phyloP scores from a whole-genome alignment of 2,888 invertebrate genomes.

The Bhutanitis thaidina region DNA sequence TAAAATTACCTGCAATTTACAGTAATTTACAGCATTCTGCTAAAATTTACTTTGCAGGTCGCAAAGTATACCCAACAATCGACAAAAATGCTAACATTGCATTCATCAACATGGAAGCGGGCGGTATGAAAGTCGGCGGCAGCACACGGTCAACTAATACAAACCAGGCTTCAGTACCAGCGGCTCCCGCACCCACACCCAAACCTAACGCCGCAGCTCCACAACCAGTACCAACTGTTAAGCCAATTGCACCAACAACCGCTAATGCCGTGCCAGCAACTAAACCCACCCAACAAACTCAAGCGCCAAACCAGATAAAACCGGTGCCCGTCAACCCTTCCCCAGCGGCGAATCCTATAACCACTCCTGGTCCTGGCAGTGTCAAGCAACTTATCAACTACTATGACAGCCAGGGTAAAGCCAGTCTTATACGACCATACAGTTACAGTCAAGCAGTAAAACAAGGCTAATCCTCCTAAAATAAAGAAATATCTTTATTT shows the following conservation, averaged over 20 bases:
- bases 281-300: slow-evolving; percentile 26
- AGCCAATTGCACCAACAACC: slow-evolving; percentile 25
- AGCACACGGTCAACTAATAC: slow-evolving; percentile 23
- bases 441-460: slow-evolving; percentile 71
- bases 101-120: slow-evolving; percentile 70
- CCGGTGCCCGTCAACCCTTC: slow-evolving; percentile 53
- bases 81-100: slow-evolving; percentile 68
- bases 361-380: slow-evolving; percentile 65
- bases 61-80: slow-evolving; percentile 47
- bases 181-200: slow-evolving; percentile 22
- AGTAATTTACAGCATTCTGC: too few relatives aligned
- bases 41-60: slow-evolving; percentile 42
- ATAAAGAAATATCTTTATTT: too few relatives aligned
- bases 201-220: slow-evolving; percentile 28
- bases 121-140: slow-evolving; percentile 34
- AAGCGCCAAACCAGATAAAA: slow-evolving; percentile 40
- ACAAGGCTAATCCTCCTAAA: slow-evolving; percentile 45
- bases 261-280: slow-evolving; percentile 24
- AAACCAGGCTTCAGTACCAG: slow-evolving; percentile 20
- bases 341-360: slow-evolving; percentile 41
- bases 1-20: too few relatives aligned
- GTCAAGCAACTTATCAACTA: slow-evolving; percentile 63
- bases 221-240: slow-evolving; percentile 24
- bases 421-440: slow-evolving; percentile 63
- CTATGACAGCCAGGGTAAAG: slow-evolving; percentile 66